These are phyloP conservation scores for Drosophila seguyi DNA, from an alignment of 1,140 invertebrate species.

Conservation along the genomic window DNA sequence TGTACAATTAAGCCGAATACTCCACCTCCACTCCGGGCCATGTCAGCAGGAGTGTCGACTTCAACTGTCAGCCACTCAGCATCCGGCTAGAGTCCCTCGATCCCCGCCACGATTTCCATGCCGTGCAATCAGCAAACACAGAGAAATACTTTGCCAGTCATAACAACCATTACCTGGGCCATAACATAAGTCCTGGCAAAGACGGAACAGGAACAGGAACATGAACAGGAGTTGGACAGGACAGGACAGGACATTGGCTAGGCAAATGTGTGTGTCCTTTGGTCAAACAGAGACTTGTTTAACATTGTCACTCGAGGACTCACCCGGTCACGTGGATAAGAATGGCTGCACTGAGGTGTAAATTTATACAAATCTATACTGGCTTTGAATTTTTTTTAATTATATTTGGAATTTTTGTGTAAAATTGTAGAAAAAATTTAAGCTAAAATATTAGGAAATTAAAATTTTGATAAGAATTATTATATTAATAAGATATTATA, in stretches of 20 bases:
- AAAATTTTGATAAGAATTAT: too few species aligned
- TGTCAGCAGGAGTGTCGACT: constrained; percentile 17
- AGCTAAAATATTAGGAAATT: neutral
- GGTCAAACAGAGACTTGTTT: constrained; percentile 58
- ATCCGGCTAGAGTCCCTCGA: neutral
- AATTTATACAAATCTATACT: neutral
- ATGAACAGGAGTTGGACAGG: constrained; percentile 2
- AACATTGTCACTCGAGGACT: constrained; percentile 60
- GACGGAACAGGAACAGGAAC: constrained; percentile 12
- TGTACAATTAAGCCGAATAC: constrained; percentile 27
- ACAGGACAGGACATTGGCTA: constrained; percentile 22
- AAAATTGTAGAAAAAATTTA: neutral
- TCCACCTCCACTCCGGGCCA: constrained; percentile 6
- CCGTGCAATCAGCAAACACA: constrained; percentile 43
- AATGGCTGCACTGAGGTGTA: constrained; percentile 9
- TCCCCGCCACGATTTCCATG: neutral
- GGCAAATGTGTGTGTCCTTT: constrained; percentile 51
- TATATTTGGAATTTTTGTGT: neutral
- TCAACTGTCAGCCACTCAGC: constrained; percentile 28
- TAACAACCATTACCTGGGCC: constrained; percentile 58
- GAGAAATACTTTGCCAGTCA: constrained; percentile 57
- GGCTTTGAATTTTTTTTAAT: fast-evolving
- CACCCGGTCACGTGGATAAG: constrained; percentile 31
- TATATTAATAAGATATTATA: too few species aligned
- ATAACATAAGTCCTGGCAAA: constrained; percentile 30